Percentiles rank a stretch among this genome's conserved stretches.
These are phyloP conservation scores for Thalassarche chlororhynchos DNA, from an alignment of 2,113 vertebrate genomes.

Conservation along the genomic window DNA sequence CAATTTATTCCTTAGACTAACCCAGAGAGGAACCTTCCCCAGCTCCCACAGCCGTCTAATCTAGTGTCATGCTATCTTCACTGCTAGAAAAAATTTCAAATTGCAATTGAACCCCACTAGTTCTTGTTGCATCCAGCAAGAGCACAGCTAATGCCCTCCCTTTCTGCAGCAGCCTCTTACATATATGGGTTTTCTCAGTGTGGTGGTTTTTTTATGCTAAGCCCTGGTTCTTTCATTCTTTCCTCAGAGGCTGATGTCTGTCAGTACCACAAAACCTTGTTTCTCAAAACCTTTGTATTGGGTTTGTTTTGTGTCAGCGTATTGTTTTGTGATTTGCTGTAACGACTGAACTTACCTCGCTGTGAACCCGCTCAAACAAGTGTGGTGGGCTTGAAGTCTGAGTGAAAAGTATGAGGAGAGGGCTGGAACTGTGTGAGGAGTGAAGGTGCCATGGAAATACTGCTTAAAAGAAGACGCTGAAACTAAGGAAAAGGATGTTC, in stretches of 20 bases:
- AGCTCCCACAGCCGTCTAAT: neutral
- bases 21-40: neutral
- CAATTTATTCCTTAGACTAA: neutral
- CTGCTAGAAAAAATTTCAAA: neutral
- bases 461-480: neutral
- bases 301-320: rapidly evolving
- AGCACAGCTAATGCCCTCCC: neutral
- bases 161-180: neutral
- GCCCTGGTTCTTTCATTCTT: neutral
- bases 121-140: neutral
- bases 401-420: neutral
- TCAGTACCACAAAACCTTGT: neutral
- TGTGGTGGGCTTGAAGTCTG: neutral
- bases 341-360: rapidly evolving
- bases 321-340: neutral
- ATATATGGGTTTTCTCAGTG: neutral
- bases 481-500: neutral
- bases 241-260: neutral
- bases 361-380: neutral
- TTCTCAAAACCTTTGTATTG: neutral
- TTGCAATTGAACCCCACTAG: neutral
- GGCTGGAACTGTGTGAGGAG: neutral
- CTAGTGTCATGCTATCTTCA: neutral
- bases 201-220: neutral
- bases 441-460: neutral